Evolutionary conservation across 2,888 invertebrate genomes (phyloP), one percentile per base, ranked within the genome.

Genomic region (Phyllotreta striolata): DNA sequence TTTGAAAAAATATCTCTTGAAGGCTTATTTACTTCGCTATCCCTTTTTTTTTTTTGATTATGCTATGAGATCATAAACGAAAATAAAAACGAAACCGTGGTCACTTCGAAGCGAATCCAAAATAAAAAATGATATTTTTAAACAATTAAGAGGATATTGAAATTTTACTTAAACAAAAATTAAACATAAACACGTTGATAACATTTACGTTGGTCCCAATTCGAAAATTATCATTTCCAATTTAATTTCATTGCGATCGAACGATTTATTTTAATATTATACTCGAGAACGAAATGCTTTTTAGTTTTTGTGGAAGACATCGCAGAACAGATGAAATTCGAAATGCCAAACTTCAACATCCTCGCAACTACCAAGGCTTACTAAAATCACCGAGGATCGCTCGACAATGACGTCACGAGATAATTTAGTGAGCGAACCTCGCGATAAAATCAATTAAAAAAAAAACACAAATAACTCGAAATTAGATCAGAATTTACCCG

Each of bases 1-100:
- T 24, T 24, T 78, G 78, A 73, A 78, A 79, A 79, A 79, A 79
- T 79, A 78, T 77, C 66, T 70, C 74, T 70, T 73, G 73, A 72
- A 73, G 70, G 66, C 62, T 58, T 24, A 24, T 24, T 24, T 24
- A 24, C 63, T 56, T 68, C 59, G 61, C 59, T 61, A 65, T 70
- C 73, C 72, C 66, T 76, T 76, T n/a, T n/a, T n/a, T n/a, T n/a
- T n/a, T n/a, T n/a, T 77, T 75, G 76, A 77, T 76, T 75, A 76
- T 70, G 73, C 73, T 74, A 75, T 75, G 76, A 76, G 77, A 77
- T 76, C 76, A 76, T 69, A 57, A 70, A 71, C 61, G 46, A 55
- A 57, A 66, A n/a, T n/a, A n/a, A n/a, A 67, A 61, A 62, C 13
- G 24, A 24, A 24, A 24, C 4, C 24, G 24, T 24, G 24, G 24